phyloP scores from a whole-genome alignment of 2,888 invertebrate genomes.

The Stramonita haemastoma region DNA sequence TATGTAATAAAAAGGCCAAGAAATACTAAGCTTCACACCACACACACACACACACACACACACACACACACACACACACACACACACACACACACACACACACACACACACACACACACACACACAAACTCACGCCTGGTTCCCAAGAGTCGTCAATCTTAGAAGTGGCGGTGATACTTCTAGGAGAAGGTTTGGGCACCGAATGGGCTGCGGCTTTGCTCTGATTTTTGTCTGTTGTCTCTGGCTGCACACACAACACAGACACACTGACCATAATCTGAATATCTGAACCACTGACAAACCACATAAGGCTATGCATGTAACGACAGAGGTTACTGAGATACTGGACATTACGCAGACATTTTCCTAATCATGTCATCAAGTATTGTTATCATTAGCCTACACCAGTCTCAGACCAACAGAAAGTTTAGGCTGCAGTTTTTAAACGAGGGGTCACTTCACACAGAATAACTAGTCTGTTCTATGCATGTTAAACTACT shows the following conservation, averaged over 20 bases:
- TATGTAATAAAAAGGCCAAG: too few relatives aligned
- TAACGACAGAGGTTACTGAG: neutral
- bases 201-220: neutral
- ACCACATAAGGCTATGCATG: neutral
- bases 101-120: slow-evolving; percentile 12
- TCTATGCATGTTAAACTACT: too few relatives aligned
- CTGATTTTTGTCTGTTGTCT: neutral
- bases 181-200: neutral
- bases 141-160: slow-evolving; percentile 10
- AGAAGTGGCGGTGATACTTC: neutral
- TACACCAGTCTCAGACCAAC: neutral
- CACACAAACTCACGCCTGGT: slow-evolving; percentile 18
- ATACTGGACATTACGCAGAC: neutral
- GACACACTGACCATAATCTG: neutral
- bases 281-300: neutral
- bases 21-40: too few relatives aligned
- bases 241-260: neutral
- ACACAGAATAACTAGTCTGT: too few relatives aligned
- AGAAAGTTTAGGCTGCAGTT: too few relatives aligned
- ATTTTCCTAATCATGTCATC: neutral
- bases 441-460: too few relatives aligned
- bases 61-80: neutral
- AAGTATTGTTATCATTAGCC: neutral
- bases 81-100: slow-evolving; percentile 14
- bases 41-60: neutral